Percentiles rank a stretch among this genome's conserved stretches.
Evolutionary conservation across 2,888 invertebrate species (phyloP).

Genomic region (Altica lythri): DNA sequence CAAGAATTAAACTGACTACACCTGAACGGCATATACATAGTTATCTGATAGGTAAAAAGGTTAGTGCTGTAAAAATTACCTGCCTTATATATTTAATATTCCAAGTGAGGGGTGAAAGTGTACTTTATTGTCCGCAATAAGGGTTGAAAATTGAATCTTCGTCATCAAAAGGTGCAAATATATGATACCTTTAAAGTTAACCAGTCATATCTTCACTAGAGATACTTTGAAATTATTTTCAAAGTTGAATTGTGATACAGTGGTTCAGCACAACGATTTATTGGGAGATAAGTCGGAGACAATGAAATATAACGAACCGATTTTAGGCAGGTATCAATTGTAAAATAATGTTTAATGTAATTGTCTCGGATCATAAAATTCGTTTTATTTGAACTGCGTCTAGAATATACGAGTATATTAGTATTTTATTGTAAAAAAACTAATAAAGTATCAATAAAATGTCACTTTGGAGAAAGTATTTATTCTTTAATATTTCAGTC

Average conservation of each 20-base stretch:
- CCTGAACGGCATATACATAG: constrained; percentile 7
- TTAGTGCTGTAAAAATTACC: constrained; percentile 21
- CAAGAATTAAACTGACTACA: not conserved
- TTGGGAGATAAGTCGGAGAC: constrained; percentile 54
- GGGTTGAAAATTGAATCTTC: constrained; percentile 51
- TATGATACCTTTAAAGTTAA: constrained; percentile 26
- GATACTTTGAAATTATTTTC: not conserved
- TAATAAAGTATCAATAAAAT: too few relatives aligned
- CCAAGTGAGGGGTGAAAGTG: constrained; percentile 38
- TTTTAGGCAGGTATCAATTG: constrained; percentile 44
- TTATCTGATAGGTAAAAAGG: constrained; percentile 23
- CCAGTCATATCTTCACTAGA: constrained; percentile 1
- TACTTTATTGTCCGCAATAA: constrained; percentile 46
- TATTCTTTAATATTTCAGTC: too few relatives aligned
- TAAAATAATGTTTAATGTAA: constrained; percentile 48
- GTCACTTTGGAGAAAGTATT: too few relatives aligned
- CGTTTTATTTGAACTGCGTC: too few relatives aligned
- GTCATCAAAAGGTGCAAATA: constrained; percentile 41
- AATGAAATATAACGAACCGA: constrained; percentile 56
- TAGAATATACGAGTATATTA: too few relatives aligned
- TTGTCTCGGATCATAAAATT: constrained; percentile 24
- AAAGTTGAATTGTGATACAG: constrained; percentile 38
- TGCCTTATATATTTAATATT: constrained; percentile 15
- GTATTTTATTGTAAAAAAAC: too few relatives aligned
- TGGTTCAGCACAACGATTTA: constrained; percentile 53